Percentiles rank a stretch among this genome's conserved stretches.
Evolutionary conservation across 2,888 invertebrate genomes (phyloP).

Genomic region (Polia nebulosa): DNA sequence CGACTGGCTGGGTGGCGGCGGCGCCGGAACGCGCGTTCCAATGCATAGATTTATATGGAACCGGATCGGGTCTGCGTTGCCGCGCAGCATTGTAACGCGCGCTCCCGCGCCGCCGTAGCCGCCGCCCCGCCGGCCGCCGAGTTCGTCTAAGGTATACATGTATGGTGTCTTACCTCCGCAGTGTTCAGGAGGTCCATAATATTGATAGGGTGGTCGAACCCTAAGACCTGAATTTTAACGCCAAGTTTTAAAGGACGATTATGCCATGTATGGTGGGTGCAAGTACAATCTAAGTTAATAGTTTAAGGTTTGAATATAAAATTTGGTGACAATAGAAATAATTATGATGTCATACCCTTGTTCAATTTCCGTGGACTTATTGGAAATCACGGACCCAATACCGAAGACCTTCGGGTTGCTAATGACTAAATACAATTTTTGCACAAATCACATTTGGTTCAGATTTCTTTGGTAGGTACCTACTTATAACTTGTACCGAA

Average conservation of each 20-base stretch:
- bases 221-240: neutral
- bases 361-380: slow-evolving; percentile 7
- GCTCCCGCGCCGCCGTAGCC: too few species aligned
- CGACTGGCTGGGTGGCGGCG: too few species aligned
- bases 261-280: neutral
- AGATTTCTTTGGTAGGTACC: slow-evolving; percentile 20
- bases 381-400: slow-evolving; percentile 11
- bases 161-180: neutral
- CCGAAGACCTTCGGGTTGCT: slow-evolving; percentile 17
- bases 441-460: slow-evolving; percentile 45
- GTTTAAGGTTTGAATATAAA: neutral
- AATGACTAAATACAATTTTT: slow-evolving; percentile 27
- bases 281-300: neutral
- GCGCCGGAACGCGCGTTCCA: too few species aligned
- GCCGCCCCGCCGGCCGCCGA: too few species aligned
- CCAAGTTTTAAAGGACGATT: neutral
- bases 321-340: neutral
- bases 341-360: slow-evolving; percentile 28
- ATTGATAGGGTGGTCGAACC: neutral
- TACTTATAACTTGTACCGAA: slow-evolving; percentile 19
- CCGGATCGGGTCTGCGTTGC: too few species aligned
- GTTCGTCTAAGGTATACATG: too few species aligned
- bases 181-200: neutral
- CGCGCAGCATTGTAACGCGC: too few species aligned
- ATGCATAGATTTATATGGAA: too few species aligned